phyloP scores from a whole-genome alignment of 2,888 invertebrate genomes.

The Synanthedon andrenaeformis region DNA sequence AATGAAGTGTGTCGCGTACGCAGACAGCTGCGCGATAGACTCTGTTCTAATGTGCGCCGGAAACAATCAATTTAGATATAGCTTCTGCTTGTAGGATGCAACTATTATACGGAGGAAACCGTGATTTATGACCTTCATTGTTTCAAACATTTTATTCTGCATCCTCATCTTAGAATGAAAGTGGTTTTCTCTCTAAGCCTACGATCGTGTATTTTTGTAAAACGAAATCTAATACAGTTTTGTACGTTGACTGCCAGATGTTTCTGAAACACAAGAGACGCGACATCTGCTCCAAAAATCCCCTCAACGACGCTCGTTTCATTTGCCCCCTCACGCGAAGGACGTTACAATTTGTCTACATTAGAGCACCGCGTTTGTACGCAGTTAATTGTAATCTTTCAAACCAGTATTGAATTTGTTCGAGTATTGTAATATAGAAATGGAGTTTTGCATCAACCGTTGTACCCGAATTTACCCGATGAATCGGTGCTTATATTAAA shows the following conservation, averaged over 20 bases:
- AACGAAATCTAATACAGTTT: neutral
- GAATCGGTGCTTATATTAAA: neutral
- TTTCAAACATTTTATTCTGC: constrained; percentile 45
- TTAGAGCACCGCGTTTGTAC: constrained; percentile 13
- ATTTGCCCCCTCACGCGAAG: constrained; percentile 17
- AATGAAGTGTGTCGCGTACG: constrained; percentile 66
- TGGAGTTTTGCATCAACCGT: no score
- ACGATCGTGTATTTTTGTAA: no score
- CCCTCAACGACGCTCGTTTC: constrained; percentile 22
- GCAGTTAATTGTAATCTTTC: constrained; percentile 7
- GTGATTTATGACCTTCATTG: constrained; percentile 67
- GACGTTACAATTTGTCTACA: constrained; percentile 30
- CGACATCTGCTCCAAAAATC: constrained; percentile 40
- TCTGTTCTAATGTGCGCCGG: constrained; percentile 58
- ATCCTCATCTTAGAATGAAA: constrained; percentile 39
- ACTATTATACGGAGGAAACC: constrained; percentile 59
- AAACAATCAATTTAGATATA: constrained; percentile 68
- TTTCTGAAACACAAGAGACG: constrained; percentile 12
- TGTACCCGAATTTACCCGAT: no score
- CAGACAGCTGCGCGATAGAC: constrained; percentile 61
- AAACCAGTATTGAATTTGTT: constrained; percentile 5
- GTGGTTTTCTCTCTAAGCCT: neutral
- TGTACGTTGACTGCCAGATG: constrained; percentile 17
- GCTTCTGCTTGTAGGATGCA: constrained; percentile 58
- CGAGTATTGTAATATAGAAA: no score